Evolutionary conservation across 2,888 invertebrate genomes (phyloP).

Genomic region (Dryadula phaetusa): DNA sequence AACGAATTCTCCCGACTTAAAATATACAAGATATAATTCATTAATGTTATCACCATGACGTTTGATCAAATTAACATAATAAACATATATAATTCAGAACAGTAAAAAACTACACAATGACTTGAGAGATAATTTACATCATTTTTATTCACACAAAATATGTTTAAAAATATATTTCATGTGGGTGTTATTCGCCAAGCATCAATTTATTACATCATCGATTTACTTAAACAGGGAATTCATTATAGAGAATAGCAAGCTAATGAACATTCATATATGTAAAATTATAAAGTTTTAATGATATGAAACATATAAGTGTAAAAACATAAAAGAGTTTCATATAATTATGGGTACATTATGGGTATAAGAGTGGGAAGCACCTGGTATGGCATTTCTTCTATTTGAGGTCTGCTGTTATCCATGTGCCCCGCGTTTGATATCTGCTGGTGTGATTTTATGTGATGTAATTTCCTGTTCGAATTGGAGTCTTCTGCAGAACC

Average conservation of each 20-base stretch:
- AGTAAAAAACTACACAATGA: conserved; percentile 8
- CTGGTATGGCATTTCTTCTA: conserved; percentile 86
- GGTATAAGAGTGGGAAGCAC: too few species aligned
- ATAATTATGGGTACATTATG: too few species aligned
- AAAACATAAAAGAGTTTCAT: background rate
- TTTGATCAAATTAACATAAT: conserved; percentile 1
- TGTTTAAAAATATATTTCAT: background rate
- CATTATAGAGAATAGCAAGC: background rate
- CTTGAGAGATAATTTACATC: background rate
- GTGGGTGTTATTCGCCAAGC: conserved; percentile 8
- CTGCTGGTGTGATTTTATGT: conserved; percentile 80
- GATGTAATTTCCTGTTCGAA: conserved; percentile 72
- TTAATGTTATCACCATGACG: conserved; percentile 7
- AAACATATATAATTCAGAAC: background rate
- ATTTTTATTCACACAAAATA: background rate
- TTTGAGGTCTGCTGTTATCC: conserved; percentile 64
- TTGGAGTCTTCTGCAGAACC: conserved; percentile 73
- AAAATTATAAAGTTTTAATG: background rate
- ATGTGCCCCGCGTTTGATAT: conserved; percentile 72
- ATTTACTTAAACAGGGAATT: conserved; percentile 7
- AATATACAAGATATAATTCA: conserved; percentile 38
- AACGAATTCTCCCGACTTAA: conserved; percentile 95
- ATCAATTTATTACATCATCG: conserved; percentile 10
- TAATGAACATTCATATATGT: background rate
- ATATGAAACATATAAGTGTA: background rate